Base-by-base conservation (phyloP, 92 coral and sea anemone species). In the Epizoanthus rinbou region DNA sequence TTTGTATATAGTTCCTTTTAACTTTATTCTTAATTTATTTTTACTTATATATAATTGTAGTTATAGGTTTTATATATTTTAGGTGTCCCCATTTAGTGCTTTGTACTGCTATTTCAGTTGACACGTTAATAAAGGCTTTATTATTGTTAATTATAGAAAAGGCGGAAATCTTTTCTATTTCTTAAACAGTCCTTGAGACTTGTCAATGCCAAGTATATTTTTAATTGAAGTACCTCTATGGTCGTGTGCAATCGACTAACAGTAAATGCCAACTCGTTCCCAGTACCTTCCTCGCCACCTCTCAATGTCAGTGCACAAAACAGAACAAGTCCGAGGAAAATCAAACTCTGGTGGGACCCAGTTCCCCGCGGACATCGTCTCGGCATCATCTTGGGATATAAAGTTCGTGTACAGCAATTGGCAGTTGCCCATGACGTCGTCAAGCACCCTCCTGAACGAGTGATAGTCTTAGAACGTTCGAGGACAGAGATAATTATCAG, bases 281-380 rank as follows among this genome's bases (percentile, higher is more conserved):
- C 60, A 95, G 98, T 85, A 16, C 98, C 98, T 11, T 84, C 91
- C 45, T 79, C 82, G 3, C 85, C 97, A 22, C 98, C 98, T 13
- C 76, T 75, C 35, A 87, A 87, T 21, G 28, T 95, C 18, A 85
- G 54, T 33, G 93, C 92, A 22, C 73, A 76, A 47, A 91, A 95
- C 88, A 72, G 85, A 57, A 89, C 93, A 10, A 91, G 91, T 33
- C 72, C 90, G 16, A 70, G 83, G 23, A 68, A 65, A 1, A 65
- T 95, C 4, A 83, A 84, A 2, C 87, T 95, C 15, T 63, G 74
- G 53, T 95, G 97, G 97, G 80, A 78, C 31, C 86, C 93, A 72
- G 92, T 95, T 11, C 97, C 97, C 13, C 73, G 75, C 53, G 73
- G 67, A 66, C 87, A 90, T 25, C 81, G 85, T 67, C 80, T 89